Conservation (phyloP, 2,888 invertebrate genomes). For the Andricus curvator region DNA sequence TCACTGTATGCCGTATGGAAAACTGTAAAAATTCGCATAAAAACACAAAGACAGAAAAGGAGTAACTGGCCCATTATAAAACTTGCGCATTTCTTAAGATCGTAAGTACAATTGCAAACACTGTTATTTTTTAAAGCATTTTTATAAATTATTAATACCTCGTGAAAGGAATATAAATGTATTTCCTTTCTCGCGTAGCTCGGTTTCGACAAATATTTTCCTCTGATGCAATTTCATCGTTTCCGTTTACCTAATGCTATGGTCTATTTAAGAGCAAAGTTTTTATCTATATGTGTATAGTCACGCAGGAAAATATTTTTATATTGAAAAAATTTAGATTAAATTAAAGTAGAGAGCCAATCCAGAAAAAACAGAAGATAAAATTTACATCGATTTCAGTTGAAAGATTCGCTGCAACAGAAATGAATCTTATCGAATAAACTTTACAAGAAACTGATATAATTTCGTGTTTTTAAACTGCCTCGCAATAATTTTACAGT, state of each 20-base stretch:
- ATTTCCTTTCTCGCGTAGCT: constrained; percentile 9
- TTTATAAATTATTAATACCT: neutral
- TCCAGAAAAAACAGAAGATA: no score
- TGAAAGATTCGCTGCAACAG: no score
- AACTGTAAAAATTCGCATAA: neutral
- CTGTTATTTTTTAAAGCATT: neutral
- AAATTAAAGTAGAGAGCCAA: neutral
- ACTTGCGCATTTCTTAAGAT: neutral
- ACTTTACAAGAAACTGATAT: no score
- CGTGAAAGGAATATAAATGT: neutral
- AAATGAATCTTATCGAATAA: no score
- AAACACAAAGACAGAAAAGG: neutral
- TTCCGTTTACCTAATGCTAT: neutral
- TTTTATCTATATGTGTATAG: neutral
- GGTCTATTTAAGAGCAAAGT: neutral
- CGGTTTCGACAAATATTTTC: constrained; percentile 16
- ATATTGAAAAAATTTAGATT: no score
- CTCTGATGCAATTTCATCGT: constrained; percentile 23
- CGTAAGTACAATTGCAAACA: neutral
- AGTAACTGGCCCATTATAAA: neutral
- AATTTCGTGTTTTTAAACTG: no score
- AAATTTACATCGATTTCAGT: no score
- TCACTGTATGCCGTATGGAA: no score
- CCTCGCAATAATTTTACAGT: no score
- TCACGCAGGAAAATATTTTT: neutral